A percentile compares a stretch with the other conserved stretches of the same genome.
Evolutionary conservation across 1,140 invertebrate species (phyloP).

Genomic region (Dreissena rostriformis): DNA sequence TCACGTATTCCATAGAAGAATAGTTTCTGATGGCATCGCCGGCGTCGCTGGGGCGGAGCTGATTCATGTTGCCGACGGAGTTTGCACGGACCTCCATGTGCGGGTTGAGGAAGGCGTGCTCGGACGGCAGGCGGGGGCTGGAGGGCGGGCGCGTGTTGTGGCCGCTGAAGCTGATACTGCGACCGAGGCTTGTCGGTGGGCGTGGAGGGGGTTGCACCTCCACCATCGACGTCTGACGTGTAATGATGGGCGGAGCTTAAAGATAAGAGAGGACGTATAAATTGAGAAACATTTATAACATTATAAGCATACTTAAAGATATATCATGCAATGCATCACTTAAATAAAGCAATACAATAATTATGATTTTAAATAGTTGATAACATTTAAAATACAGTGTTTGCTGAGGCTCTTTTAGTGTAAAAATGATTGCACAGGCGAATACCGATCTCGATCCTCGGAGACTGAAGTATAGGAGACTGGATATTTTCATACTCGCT

Average conservation of each 20-base stretch:
- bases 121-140: neutral
- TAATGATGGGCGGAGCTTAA: neutral
- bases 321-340: too few species aligned
- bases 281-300: too few species aligned
- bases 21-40: neutral
- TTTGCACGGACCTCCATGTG: slow-evolving; percentile 4
- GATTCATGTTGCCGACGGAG: slow-evolving; percentile 13
- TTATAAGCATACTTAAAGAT: too few species aligned
- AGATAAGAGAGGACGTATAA: neutral
- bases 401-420: too few species aligned
- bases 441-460: too few species aligned
- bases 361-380: too few species aligned
- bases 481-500: too few species aligned
- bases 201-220: neutral
- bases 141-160: neutral
- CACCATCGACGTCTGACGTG: neutral
- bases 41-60: neutral
- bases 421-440: too few species aligned
- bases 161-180: slow-evolving; percentile 34
- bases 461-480: too few species aligned
- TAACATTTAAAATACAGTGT: too few species aligned
- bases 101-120: neutral
- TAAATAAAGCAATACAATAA: too few species aligned
- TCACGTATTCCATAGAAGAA: neutral
- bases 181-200: neutral